Evolutionary conservation across 2,797 vertebrate species (phyloP).

Genomic region (Cyclura pinguis): DNA sequence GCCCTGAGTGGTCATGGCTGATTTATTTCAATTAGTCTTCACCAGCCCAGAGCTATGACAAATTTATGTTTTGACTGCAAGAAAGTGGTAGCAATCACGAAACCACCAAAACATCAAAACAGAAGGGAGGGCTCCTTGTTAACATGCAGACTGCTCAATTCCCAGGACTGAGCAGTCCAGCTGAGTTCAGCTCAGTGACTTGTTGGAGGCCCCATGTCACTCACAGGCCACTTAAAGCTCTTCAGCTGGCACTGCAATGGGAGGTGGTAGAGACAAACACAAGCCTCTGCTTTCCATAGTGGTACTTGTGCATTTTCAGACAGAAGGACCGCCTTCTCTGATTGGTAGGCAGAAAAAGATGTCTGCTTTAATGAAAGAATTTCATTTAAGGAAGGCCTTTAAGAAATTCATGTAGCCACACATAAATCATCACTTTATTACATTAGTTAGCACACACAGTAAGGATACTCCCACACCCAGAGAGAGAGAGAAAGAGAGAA

Average conservation of each 20-base stretch:
- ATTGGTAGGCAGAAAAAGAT: slow-evolving; percentile 34
- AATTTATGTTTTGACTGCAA: slow-evolving; percentile 88
- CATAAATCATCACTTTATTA: slow-evolving; percentile 6
- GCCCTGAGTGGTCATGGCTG: slow-evolving; percentile 81
- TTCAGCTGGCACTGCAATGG: neutral
- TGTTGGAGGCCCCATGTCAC: slow-evolving; percentile 19
- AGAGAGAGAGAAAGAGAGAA: too few species aligned
- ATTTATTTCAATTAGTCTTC: slow-evolving; percentile 87
- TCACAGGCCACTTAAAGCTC: slow-evolving; percentile 33
- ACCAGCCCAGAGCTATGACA: slow-evolving; percentile 79
- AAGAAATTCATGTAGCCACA: neutral
- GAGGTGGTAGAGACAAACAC: slow-evolving; percentile 19
- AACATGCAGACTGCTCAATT: slow-evolving; percentile 69
- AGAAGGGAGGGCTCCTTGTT: slow-evolving; percentile 73
- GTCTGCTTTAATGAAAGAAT: neutral
- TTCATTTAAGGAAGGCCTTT: slow-evolving; percentile 15
- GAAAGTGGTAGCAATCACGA: slow-evolving; percentile 82
- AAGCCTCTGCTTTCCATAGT: slow-evolving; percentile 24
- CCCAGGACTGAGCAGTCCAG: slow-evolving; percentile 63
- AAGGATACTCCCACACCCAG: neutral
- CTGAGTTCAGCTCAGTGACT: slow-evolving; percentile 48
- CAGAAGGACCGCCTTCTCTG: slow-evolving; percentile 1
- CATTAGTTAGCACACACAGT: too few species aligned
- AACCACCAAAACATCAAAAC: slow-evolving; percentile 86
- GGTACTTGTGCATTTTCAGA: neutral